Evolutionary conservation across 1,140 invertebrate species (phyloP).

Genomic region (Dinothrombium tinctorium): DNA sequence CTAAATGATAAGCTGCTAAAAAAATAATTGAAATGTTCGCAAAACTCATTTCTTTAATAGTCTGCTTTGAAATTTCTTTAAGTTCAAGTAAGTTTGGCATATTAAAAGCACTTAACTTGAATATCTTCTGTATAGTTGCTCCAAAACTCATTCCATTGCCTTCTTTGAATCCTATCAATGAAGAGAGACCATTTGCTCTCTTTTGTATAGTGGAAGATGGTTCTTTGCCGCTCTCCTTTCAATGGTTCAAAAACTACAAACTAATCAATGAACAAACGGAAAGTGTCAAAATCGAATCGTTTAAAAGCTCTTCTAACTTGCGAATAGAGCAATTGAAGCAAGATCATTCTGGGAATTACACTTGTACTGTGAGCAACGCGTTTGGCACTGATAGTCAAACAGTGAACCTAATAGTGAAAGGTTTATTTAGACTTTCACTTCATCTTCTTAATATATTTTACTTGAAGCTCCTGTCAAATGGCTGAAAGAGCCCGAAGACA

Average conservation of each 20-base stretch:
- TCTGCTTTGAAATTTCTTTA: no score
- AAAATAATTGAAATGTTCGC: no score
- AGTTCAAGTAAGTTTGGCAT: no score
- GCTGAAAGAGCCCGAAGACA: constrained; percentile 5
- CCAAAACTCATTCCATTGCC: no score
- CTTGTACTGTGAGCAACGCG: neutral
- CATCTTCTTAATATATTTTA: neutral
- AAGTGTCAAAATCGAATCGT: neutral
- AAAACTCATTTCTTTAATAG: no score
- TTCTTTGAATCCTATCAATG: no score
- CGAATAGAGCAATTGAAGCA: neutral
- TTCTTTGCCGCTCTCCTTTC: neutral
- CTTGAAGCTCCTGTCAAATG: constrained; percentile 5
- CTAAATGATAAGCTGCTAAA: no score
- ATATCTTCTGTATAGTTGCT: no score
- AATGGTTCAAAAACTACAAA: neutral
- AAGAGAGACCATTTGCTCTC: no score
- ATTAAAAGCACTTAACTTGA: no score
- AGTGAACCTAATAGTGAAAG: neutral
- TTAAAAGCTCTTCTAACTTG: neutral
- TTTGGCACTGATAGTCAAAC: neutral
- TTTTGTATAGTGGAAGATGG: no score
- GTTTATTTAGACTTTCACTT: neutral
- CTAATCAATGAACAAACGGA: neutral
- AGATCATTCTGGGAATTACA: neutral